These are phyloP conservation scores for Taurulus bubalis DNA, from an alignment of 2,113 vertebrate species.

Conservation along the genomic window DNA sequence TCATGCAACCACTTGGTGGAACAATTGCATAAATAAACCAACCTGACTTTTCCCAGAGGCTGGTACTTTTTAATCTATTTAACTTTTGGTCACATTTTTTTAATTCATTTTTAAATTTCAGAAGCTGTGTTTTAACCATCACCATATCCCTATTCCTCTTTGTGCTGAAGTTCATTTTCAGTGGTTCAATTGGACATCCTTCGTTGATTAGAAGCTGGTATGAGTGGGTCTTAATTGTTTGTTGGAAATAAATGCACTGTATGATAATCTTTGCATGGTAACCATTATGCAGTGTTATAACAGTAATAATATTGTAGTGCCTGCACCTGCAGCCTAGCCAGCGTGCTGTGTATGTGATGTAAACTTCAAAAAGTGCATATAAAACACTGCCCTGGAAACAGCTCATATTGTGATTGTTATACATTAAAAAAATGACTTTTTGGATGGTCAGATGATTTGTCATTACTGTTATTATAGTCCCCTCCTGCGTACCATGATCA, in stretches of 20 bases:
- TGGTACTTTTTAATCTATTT: not conserved
- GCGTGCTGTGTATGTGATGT: slow-evolving; percentile 18
- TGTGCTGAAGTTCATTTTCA: not conserved
- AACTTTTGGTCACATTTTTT: not conserved
- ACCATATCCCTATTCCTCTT: accelerated
- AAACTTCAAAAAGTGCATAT: slow-evolving; percentile 12
- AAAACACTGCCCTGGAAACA: slow-evolving; percentile 27
- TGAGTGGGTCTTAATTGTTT: not conserved
- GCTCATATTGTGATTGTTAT: slow-evolving; percentile 14
- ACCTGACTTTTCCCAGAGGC: not conserved
- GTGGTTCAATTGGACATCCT: not conserved
- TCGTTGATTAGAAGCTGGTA: not conserved
- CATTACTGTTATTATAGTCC: slow-evolving; percentile 15
- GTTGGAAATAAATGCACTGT: not conserved
- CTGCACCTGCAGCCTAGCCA: slow-evolving; percentile 5
- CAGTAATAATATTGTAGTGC: not conserved
- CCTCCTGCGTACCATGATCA: slow-evolving; percentile 56
- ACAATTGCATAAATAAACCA: slow-evolving; percentile 47
- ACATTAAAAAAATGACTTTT: slow-evolving; percentile 18
- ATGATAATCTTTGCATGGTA: not conserved
- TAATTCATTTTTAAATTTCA: not conserved
- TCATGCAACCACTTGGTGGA: slow-evolving; percentile 66
- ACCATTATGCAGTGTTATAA: not conserved
- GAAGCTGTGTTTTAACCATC: not conserved
- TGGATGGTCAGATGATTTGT: slow-evolving; percentile 35